Base-by-base conservation (phyloP, 2,113 vertebrate genomes). In the Felis catus region DNA sequence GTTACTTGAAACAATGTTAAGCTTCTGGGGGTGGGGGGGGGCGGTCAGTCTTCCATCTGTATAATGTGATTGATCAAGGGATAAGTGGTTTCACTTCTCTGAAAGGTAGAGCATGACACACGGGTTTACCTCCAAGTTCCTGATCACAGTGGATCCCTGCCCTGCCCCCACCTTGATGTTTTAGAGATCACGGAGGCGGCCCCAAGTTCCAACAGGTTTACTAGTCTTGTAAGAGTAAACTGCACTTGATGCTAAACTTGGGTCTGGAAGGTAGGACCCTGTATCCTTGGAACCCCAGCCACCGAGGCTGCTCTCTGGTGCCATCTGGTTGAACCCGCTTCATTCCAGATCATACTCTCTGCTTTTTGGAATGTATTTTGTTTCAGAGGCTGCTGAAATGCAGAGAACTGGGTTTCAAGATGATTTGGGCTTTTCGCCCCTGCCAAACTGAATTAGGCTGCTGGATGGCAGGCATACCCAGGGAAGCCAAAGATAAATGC, bases 401-500 rank as follows among this genome's bases (percentile, higher is more conserved):
- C 31, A 3, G n/a, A 89, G 25, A 93, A 87, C 41, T 76, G 83
- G 6, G 9, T 91, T 97, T 95, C 73, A 80, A 71, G 41, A 92
- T 78, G 71, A 65, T 80, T 93, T 95, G 95, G 86, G 29, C 58
- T 87, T 84, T 91, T 55, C 66, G 41, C 74, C 79, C 48, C n/a
- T 36, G 25, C 58, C n/a, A 45, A 51, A 36, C 29, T 95, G 82
- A 97, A 90, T 81, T 85, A 63, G 19, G 74, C 45, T 89, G 31
- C 27, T 91, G 68, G 41, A 61, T 51, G 68, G 76, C 15, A 89
- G 29, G 36, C 53, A 27, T 7, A 53, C 63, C 7, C 4, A 63
- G 41, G 95, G 93, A 98, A 97, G 92, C 79, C 70, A 97, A 90
- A 89, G 55, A 65, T 65, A 74, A 79, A 61, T 80, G 36, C 51